These are phyloP conservation scores for Salvelinus namaycush DNA, from an alignment of 2,113 vertebrate species.

Conservation along the genomic window DNA sequence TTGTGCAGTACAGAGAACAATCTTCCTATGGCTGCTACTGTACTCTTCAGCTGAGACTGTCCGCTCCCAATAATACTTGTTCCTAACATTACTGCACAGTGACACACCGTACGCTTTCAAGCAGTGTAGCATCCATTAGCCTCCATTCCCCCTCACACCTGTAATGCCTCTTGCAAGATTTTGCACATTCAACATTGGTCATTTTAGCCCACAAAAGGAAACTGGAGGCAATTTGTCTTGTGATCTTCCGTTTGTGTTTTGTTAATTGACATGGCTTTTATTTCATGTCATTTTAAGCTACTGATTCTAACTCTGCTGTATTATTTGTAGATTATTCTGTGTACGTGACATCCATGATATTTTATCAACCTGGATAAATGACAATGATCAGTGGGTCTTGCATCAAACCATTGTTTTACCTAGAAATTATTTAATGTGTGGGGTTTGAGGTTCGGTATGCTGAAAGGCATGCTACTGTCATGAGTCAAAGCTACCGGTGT, in stretches of 20 bases:
- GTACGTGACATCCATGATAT: not conserved
- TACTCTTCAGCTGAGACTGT: constrained; percentile 10
- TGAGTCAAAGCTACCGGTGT: constrained; percentile 11
- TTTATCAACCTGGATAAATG: not conserved
- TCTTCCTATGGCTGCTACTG: constrained; percentile 22
- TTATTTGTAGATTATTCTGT: not conserved
- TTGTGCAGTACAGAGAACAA: constrained; percentile 30
- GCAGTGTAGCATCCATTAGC: constrained; percentile 57
- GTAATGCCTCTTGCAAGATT: constrained; percentile 71
- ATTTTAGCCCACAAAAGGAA: not conserved
- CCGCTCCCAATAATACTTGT: not conserved
- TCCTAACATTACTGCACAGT: not conserved
- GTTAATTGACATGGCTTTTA: not conserved
- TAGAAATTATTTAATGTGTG: not conserved
- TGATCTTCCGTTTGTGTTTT: not conserved
- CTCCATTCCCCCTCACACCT: constrained; percentile 54
- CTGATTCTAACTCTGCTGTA: not conserved
- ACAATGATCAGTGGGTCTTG: too few relatives aligned
- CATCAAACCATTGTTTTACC: not conserved
- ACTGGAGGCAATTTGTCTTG: not conserved
- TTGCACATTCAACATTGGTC: constrained; percentile 63
- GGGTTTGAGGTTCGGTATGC: not conserved
- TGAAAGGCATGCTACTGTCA: not conserved
- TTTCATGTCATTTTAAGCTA: not conserved
- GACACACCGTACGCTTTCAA: constrained; percentile 18